These are phyloP conservation scores for Caerostris extrusa DNA, from an alignment of 1,140 invertebrate genomes.

Conservation along the genomic window DNA sequence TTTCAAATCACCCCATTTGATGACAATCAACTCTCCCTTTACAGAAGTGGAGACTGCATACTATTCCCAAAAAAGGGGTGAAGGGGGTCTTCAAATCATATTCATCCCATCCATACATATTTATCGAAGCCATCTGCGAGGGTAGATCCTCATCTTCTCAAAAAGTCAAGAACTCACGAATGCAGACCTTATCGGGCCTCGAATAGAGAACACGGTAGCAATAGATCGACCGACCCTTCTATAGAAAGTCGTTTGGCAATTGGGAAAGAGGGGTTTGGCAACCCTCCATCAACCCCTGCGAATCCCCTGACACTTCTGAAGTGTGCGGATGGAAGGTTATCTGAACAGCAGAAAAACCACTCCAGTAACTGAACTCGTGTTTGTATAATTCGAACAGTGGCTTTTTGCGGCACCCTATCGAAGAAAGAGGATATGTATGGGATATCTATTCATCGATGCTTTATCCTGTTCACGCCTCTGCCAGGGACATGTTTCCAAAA, in stretches of 20 bases:
- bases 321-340: constrained; percentile 53
- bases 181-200: constrained; percentile 35
- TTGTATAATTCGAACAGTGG: constrained; percentile 68
- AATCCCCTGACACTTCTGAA: background rate
- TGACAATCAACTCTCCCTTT: background rate
- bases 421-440: constrained; percentile 45
- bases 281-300: background rate
- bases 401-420: constrained; percentile 34
- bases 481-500: constrained; percentile 57
- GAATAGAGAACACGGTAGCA: background rate
- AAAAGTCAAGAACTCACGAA: constrained; percentile 60
- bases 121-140: constrained; percentile 71
- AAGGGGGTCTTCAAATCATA: background rate
- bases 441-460: constrained; percentile 40
- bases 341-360: constrained; percentile 47
- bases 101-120: constrained; percentile 53
- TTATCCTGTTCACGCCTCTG: constrained; percentile 66
- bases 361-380: constrained; percentile 63
- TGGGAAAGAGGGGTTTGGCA: background rate
- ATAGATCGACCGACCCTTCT: background rate
- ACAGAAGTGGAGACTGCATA: background rate
- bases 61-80: constrained; percentile 1
- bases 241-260: constrained; percentile 17
- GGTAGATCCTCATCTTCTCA: constrained; percentile 26
- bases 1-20: constrained; percentile 50